Conservation (phyloP, 2,888 invertebrate species). For the Oscheius sp. region DNA sequence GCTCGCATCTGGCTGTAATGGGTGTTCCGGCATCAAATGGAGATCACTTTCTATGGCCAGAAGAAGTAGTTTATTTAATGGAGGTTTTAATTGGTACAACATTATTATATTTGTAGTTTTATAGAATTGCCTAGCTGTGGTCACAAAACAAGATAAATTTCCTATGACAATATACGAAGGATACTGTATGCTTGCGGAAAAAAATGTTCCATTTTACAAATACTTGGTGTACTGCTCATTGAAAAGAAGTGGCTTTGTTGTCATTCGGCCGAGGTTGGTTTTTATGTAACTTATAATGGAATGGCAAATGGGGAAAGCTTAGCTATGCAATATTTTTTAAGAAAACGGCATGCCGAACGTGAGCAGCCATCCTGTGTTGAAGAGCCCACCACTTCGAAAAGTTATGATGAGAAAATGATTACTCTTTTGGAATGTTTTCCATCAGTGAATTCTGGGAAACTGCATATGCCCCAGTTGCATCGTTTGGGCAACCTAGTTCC, state of each 20-base stretch:
- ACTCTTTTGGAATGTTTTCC: constrained; percentile 20
- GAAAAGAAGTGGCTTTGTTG: constrained; percentile 50
- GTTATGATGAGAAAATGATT: not conserved
- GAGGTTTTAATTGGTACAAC: constrained; percentile 45
- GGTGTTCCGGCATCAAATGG: constrained; percentile 47
- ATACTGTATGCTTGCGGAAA: constrained; percentile 38
- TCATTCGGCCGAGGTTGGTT: constrained; percentile 48
- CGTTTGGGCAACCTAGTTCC: not conserved
- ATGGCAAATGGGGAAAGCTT: not conserved
- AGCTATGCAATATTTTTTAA: not conserved
- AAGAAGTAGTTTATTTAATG: constrained; percentile 61
- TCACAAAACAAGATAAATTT: constrained; percentile 27
- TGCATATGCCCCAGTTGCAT: constrained; percentile 29
- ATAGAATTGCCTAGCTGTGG: constrained; percentile 44
- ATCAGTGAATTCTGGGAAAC: not conserved
- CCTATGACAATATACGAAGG: constrained; percentile 43
- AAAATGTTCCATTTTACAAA: constrained; percentile 38
- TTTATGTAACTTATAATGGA: not conserved
- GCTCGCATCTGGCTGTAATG: constrained; percentile 57
- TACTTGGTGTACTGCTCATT: constrained; percentile 44
- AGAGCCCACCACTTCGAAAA: not conserved
- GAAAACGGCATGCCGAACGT: not conserved
- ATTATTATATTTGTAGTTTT: constrained; percentile 7
- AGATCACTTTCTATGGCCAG: constrained; percentile 54
- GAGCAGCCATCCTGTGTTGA: not conserved